phyloP scores from a whole-genome alignment of 2,888 invertebrate species.

The Dryococelus australis region DNA sequence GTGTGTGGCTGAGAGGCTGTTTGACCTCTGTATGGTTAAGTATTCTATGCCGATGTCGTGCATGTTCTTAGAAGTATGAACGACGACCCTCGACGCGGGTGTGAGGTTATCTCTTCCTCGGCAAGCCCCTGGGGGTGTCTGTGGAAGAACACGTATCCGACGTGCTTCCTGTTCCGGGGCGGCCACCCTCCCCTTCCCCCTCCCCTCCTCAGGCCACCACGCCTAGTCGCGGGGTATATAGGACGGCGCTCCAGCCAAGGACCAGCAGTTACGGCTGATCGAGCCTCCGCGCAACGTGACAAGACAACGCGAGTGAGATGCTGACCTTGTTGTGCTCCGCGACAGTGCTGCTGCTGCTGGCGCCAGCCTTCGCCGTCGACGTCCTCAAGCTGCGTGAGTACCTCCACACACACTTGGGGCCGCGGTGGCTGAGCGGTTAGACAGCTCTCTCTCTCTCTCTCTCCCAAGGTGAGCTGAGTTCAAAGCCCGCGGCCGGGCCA shows the following conservation, averaged over 20 bases:
- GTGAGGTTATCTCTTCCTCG: background rate
- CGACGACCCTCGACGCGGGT: background rate
- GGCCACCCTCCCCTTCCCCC: background rate
- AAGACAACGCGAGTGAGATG: background rate
- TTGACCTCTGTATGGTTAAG: too few species aligned
- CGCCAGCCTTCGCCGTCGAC: background rate
- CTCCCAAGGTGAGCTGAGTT: too few species aligned
- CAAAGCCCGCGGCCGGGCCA: too few species aligned
- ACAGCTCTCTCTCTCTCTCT: too few species aligned
- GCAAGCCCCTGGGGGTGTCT: too few species aligned
- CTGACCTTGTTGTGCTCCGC: background rate
- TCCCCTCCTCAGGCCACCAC: too few species aligned
- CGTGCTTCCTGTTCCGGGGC: background rate
- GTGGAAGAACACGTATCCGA: too few species aligned
- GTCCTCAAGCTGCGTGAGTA: conserved; percentile 2
- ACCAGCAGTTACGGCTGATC: background rate
- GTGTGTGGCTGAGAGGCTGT: too few species aligned
- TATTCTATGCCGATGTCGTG: too few species aligned
- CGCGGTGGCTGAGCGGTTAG: too few species aligned
- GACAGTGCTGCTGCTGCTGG: background rate
- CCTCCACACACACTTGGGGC: background rate
- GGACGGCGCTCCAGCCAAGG: background rate
- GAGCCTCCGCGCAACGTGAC: background rate
- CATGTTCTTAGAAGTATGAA: background rate
- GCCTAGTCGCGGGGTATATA: background rate